Base-by-base conservation (phyloP, 1,140 invertebrate genomes). In the Penaeus indicus region DNA sequence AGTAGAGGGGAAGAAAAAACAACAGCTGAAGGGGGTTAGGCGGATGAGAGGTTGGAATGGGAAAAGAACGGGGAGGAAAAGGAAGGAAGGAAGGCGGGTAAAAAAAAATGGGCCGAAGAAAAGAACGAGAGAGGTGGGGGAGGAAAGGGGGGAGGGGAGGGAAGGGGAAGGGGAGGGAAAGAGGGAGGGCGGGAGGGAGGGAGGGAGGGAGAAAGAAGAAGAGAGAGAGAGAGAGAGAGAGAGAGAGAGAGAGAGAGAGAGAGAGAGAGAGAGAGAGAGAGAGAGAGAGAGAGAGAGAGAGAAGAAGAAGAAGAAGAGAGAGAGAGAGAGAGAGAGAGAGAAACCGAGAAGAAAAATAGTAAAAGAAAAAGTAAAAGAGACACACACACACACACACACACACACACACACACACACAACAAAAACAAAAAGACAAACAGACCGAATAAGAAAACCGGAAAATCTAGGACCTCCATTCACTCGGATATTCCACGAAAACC, bases 201-300 rank as follows among this genome's bases (percentile, higher is more conserved):
- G 16, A 61, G 21, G 25, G 54, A 61, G 54, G 62, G 47, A 81
- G 79, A 81, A 38, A 81, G 54, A 81, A 38, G 62, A 21, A 61
- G 79, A 61, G 54, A 62, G 79, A 81, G 54, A 61, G 18, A 81
- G 54, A 81, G 54, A 81, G 54, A 81, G 54, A 61, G 54, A 81
- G 79, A 81, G 77, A 79, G 38, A 54, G 77, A 79, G 38, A 79
- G 77, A 79, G 77, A 47, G 38, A 47, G 77, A 61, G 47, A 61
- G 47, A 62, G 79, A 81, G 79, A 81, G 79, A 61, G 79, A 81
- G 79, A 61, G 47, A 61, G 47, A 81, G 79, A 81, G 47, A 61
- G 47, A 81, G 79, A 61, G 47, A 81, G 47, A 61, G 47, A 81
- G 79, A 81, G 79, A 81, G 79, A 81, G 79, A 81, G 79, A 81